These are phyloP conservation scores for Cerastis rubricosa DNA, from an alignment of 2,888 invertebrate species.

Conservation along the genomic window DNA sequence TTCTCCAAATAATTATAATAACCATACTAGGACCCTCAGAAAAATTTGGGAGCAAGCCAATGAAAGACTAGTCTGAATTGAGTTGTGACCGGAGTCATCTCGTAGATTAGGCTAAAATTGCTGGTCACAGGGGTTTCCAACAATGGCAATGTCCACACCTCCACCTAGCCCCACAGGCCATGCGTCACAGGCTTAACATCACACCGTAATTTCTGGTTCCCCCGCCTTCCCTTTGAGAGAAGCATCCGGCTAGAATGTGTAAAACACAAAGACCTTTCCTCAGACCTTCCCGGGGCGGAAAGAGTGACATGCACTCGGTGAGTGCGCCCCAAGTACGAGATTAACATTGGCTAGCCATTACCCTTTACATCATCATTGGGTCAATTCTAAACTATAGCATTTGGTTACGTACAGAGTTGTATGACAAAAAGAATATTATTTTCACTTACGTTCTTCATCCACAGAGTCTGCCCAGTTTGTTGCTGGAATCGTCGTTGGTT, in stretches of 20 bases:
- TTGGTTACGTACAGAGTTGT: background rate
- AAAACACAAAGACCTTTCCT: conserved; percentile 91
- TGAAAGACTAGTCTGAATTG: conserved; percentile 96
- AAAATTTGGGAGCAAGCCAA: conserved; percentile 89
- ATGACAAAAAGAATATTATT: conserved; percentile 19
- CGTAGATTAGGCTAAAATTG: conserved; percentile 94
- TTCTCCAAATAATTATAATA: background rate
- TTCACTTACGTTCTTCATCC: conserved; percentile 94
- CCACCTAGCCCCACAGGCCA: conserved; percentile 83
- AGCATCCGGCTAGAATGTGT: conserved; percentile 94
- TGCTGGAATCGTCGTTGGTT: conserved; percentile 91
- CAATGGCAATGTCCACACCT: conserved; percentile 86
- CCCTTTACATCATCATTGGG: conserved; percentile 88
- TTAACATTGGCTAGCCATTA: conserved; percentile 92
- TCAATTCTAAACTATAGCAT: conserved; percentile 41
- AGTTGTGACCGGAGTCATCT: conserved; percentile 93
- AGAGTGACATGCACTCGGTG: conserved; percentile 91
- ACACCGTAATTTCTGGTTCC: conserved; percentile 94
- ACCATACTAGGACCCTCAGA: conserved; percentile 83
- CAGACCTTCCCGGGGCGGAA: conserved; percentile 95
- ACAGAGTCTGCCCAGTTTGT: conserved; percentile 95
- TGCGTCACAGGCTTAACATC: conserved; percentile 89
- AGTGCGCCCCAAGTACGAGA: conserved; percentile 94
- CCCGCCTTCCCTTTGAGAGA: conserved; percentile 91
- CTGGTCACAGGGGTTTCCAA: conserved; percentile 94